Evolutionary conservation across 2,797 vertebrate genomes (phyloP), one percentile per base, ranked within the genome.

Genomic region (Hypotaenidia philippensis): DNA sequence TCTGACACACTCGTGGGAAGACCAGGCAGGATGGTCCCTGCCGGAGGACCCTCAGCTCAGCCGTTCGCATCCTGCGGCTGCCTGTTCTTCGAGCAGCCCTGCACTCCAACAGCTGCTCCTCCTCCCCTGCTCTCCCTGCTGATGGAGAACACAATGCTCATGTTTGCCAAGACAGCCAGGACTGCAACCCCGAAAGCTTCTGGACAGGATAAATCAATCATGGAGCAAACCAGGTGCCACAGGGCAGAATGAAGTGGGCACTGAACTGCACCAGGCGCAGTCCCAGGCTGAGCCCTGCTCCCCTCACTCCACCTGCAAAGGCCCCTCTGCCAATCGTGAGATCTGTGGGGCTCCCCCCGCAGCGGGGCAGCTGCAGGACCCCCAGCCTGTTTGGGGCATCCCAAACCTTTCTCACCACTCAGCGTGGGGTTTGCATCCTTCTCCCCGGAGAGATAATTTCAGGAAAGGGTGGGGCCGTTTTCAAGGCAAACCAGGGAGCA

Each of bases 331-430:
- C 2, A 1, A 4, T 13, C 11, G 13, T 52, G 40, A 40, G 61
- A 9, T 32, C 23, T 23, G 9, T n/a, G 41, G 56, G 4, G 2
- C 80, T 45, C 18, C 45, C 56, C 26, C 17, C 17, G 59, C 66
- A 71, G 29, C 2, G 2, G 14, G 36, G 44, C 45, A 21, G 45
- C 45, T 45, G 45, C 45, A 45, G 45, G 45, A 45, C 45, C 45
- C 20, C 41, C 41, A 3, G 2, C 5, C 41, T 41, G 10, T 60
- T n/a, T 45, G 57, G 32, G 31, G 11, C 29, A 41, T 26, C 53
- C 65, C 45, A 15, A 56, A 82, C 27, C 5, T 26, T 83, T 41
- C 29, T 32, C 7, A 0, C 0, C 0, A 10, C 71, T 87, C 32
- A 19, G 17, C 13, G 1, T 9, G 8, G 40, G 12, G 27, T 83